These are phyloP conservation scores for Aporrectodea caliginosa DNA, from an alignment of 1,140 invertebrate species.

Conservation along the genomic window DNA sequence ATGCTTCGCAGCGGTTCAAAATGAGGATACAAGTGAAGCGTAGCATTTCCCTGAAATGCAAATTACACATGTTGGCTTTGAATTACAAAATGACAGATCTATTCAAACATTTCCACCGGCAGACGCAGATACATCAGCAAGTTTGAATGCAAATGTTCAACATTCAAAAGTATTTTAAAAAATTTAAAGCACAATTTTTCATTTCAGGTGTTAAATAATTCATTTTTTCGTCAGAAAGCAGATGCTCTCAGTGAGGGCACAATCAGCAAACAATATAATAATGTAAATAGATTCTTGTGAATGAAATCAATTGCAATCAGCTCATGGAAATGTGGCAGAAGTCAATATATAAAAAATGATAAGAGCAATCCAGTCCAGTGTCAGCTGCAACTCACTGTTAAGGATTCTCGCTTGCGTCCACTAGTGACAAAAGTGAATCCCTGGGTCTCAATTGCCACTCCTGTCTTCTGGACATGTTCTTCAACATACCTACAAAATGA, in stretches of 20 bases:
- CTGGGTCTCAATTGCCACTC: conserved; percentile 65
- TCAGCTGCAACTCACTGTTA: conserved; percentile 55
- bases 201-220: too few species aligned
- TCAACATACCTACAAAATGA: conserved; percentile 61
- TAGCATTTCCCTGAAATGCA: conserved; percentile 61
- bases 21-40: conserved; percentile 63
- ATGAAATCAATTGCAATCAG: too few species aligned
- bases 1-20: conserved; percentile 61
- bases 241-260: too few species aligned
- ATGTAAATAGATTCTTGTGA: too few species aligned
- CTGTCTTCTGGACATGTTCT: conserved; percentile 63
- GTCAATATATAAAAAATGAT: too few species aligned
- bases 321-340: too few species aligned
- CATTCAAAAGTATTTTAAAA: too few species aligned
- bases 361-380: neutral
- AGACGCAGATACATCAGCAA: neutral
- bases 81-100: neutral
- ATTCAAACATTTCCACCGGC: neutral
- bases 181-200: too few species aligned
- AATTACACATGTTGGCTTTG: too few species aligned
- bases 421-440: conserved; percentile 63
- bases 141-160: too few species aligned
- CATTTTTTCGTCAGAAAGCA: too few species aligned
- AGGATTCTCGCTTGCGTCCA: conserved; percentile 61
- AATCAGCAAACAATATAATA: too few species aligned